These are phyloP conservation scores for Xiphydria camelus DNA, from an alignment of 2,888 invertebrate species.

Conservation along the genomic window DNA sequence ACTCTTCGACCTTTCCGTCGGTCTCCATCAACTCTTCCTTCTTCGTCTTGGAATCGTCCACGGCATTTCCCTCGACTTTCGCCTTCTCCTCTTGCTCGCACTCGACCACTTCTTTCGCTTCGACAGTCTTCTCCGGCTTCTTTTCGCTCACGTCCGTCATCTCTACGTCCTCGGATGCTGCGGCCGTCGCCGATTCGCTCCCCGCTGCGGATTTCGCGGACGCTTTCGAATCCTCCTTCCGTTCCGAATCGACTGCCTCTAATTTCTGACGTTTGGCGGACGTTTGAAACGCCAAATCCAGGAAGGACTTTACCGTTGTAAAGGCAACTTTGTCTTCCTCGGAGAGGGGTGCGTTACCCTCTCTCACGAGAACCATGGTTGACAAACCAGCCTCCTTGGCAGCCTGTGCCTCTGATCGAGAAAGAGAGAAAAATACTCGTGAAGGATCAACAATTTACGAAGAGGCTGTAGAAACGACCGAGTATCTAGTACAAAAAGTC, in stretches of 20 bases:
- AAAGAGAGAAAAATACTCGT: constrained; percentile 15
- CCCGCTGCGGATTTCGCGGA: constrained; percentile 12
- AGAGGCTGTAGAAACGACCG: no score
- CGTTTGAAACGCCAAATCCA: constrained; percentile 60
- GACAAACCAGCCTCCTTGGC: constrained; percentile 75
- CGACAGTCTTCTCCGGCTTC: constrained; percentile 17
- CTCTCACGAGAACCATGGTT: constrained; percentile 72
- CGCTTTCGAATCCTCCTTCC: constrained; percentile 17
- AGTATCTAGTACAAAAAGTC: no score
- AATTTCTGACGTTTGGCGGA: constrained; percentile 50
- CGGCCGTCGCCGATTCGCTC: constrained; percentile 49
- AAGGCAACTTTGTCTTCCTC: constrained; percentile 64
- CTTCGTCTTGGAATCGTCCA: constrained; percentile 27
- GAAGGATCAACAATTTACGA: background rate
- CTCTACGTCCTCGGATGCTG: constrained; percentile 44
- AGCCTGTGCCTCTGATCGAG: constrained; percentile 76
- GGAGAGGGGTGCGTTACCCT: constrained; percentile 75
- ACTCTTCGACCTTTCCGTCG: constrained; percentile 15
- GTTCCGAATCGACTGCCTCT: constrained; percentile 28
- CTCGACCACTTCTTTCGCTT: constrained; percentile 11
- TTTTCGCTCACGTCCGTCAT: constrained; percentile 31
- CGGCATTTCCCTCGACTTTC: constrained; percentile 53
- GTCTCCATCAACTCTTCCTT: constrained; percentile 12
- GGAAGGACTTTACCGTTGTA: constrained; percentile 66
- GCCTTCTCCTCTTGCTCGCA: constrained; percentile 27